Percentiles rank a stretch among this genome's conserved stretches.
These are phyloP conservation scores for Bimastos eiseni DNA, from an alignment of 2,888 invertebrate genomes.

Conservation along the genomic window DNA sequence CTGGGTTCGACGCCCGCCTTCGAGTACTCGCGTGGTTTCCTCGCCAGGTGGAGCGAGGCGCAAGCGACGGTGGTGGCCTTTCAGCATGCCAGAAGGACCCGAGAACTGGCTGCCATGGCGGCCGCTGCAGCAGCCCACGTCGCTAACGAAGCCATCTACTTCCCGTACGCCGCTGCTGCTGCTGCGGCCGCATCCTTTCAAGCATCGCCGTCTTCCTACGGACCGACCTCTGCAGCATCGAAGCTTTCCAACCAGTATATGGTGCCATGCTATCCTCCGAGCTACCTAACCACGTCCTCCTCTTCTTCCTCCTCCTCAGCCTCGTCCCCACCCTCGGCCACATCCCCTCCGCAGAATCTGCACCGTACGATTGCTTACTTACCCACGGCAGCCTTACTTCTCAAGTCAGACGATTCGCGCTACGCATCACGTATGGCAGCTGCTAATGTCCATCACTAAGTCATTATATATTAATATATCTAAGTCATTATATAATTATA, in stretches of 20 bases:
- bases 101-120: constrained; percentile 8
- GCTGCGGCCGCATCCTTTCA: not conserved
- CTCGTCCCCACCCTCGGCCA: not conserved
- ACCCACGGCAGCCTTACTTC: not conserved
- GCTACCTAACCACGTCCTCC: not conserved
- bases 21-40: not conserved
- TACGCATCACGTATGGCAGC: not conserved
- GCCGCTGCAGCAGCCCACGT: constrained; percentile 18
- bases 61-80: not conserved
- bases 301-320: not conserved
- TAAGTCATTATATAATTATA: not conserved
- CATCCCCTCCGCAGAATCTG: not conserved
- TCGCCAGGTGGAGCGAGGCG: constrained; percentile 18
- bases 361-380: not conserved
- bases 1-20: not conserved
- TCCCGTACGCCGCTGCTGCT: constrained; percentile 19
- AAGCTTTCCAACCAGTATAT: not conserved
- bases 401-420: not conserved
- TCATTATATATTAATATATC: not conserved
- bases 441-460: not conserved
- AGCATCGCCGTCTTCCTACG: not conserved
- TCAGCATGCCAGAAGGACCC: not conserved
- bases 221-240: not conserved
- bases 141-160: constrained; percentile 22
- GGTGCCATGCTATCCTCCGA: constrained; percentile 13